phyloP scores from a whole-genome alignment of 2,113 vertebrate species.

The Caranx melampygus region DNA sequence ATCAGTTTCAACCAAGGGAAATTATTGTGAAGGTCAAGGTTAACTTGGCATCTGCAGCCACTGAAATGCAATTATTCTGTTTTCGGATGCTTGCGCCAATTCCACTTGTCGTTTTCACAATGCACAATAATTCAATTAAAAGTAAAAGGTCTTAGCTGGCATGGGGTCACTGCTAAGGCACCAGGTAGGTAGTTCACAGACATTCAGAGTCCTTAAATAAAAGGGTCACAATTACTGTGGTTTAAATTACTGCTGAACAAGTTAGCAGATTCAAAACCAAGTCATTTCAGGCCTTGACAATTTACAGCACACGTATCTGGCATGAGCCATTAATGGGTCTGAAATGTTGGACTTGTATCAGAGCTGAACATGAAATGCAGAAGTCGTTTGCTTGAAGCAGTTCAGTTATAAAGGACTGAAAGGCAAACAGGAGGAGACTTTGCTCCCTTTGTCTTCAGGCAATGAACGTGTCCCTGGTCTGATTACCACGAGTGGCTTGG shows the following conservation, averaged over 20 bases:
- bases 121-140: constrained; percentile 2
- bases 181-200: neutral
- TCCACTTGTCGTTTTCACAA: neutral
- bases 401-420: neutral
- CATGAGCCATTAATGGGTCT: neutral
- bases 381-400: neutral
- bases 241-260: neutral
- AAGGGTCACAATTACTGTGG: neutral
- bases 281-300: neutral
- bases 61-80: constrained; percentile 17
- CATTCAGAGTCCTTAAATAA: neutral
- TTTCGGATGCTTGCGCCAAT: neutral
- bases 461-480: neutral
- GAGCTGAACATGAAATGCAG: neutral
- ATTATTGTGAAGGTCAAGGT: neutral
- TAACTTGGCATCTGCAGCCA: neutral
- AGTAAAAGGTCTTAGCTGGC: neutral
- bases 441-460: constrained; percentile 29
- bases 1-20: constrained; percentile 5
- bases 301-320: neutral
- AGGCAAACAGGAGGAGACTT: constrained; percentile 19
- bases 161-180: neutral
- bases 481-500: neutral
- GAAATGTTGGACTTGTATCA: neutral
- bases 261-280: neutral